Base-by-base conservation (phyloP, 1,140 invertebrate genomes). In the Drosophila pruinosa region DNA sequence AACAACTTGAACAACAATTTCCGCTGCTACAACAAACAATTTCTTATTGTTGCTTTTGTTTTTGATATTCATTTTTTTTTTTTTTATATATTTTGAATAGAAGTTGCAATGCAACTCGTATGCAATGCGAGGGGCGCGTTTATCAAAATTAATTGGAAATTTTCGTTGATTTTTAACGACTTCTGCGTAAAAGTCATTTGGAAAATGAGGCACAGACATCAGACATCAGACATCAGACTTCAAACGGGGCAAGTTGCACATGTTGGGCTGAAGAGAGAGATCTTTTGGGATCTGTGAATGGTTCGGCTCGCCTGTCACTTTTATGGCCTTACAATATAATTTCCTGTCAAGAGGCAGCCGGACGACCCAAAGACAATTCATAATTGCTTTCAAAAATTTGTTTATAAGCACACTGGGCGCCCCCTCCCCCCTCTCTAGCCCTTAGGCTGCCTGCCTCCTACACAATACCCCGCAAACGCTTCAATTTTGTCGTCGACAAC, bases 121-220 rank as follows among this genome's bases (percentile, higher is more conserved):
- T 34, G 22, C 22, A 43, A 17, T 52, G 45, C 21, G 47, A 26
- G 39, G 69, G 73, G 78, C 67, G 75, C 75, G 83, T 88, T 88
- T 88, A 88, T 88, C 82, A 88, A 88, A 86, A 88, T 88, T 88
- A 88, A 88, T 88, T 88, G 82, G 72, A 88, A 88, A 88, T 86
- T 86, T 86, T 88, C 78, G 82, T 88, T 77, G 82, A 88, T 88
- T 78, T 86, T 88, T 88, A 88, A 88, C 83, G 82, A 88, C 82
- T 88, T 88, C 82, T 88, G 83, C 59, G 78, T 88, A 88, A 88
- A 88, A 88, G 78, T 88, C 82, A 88, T 88, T 81, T 69, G 68
- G 62, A 53, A 45, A 75, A 65, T 74, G 75, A 70, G 68, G 59
- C 62, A 65, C 15, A 73, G 22, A 71, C 67, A 52, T 38, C 39